These are phyloP conservation scores for Dolichallabes microphthalmus DNA, from an alignment of 2,113 vertebrate genomes.

Conservation along the genomic window DNA sequence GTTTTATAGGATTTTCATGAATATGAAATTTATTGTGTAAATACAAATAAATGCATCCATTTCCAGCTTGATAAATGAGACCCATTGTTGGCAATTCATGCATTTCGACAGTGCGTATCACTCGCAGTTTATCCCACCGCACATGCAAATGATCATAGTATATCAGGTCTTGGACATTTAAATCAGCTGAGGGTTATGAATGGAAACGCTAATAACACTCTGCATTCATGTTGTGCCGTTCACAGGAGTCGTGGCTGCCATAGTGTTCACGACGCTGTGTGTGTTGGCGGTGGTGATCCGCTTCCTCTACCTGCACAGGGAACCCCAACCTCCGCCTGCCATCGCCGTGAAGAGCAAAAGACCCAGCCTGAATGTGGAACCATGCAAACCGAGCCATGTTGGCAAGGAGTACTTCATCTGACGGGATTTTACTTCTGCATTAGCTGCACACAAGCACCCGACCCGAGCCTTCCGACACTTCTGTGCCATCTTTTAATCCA, in stretches of 20 bases:
- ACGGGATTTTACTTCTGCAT: slow-evolving; percentile 7
- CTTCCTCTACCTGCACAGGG: slow-evolving; percentile 80
- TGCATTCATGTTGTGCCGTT: background rate
- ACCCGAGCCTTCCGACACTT: slow-evolving; percentile 11
- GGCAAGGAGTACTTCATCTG: slow-evolving; percentile 86
- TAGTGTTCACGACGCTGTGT: slow-evolving; percentile 81
- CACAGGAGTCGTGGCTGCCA: slow-evolving; percentile 81
- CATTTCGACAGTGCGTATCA: background rate
- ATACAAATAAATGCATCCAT: background rate
- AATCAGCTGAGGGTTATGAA: background rate
- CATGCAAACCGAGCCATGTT: slow-evolving; percentile 78
- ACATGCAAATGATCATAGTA: background rate
- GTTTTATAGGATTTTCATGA: too few species aligned
- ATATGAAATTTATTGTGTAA: background rate
- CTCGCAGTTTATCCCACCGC: background rate
- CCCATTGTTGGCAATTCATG: background rate
- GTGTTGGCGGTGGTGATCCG: slow-evolving; percentile 77
- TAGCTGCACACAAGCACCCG: background rate
- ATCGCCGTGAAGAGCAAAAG: slow-evolving; percentile 76
- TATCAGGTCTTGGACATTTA: background rate
- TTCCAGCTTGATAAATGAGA: background rate
- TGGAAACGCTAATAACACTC: background rate
- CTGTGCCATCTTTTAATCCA: slow-evolving; percentile 33
- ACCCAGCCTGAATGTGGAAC: slow-evolving; percentile 75
- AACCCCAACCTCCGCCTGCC: slow-evolving; percentile 64